Base-by-base conservation (phyloP, 2,113 vertebrate species). In the Oostethus manadensis region DNA sequence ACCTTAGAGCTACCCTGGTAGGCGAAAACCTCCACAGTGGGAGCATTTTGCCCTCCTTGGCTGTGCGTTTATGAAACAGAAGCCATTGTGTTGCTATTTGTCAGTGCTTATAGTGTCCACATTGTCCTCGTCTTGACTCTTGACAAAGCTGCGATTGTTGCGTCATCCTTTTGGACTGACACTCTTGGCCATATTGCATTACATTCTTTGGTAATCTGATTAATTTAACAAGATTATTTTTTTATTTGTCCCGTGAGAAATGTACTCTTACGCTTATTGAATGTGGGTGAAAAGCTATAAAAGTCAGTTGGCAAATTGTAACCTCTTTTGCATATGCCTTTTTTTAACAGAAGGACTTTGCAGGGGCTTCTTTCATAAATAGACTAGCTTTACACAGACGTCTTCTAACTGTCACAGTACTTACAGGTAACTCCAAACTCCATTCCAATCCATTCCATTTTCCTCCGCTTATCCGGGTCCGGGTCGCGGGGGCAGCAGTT, bases 131-230 rank as follows among this genome's bases (percentile, higher is more conserved):
- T 14, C 15, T 22, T 51, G 53, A 33, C 51, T 51, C 66, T 18
- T 56, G 60, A 84, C 78, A 82, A 70, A 71, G 81, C 65, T 71
- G 38, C 56, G 56, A 73, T 79, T 83, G 79, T 83, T 71, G 61
- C 60, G 48, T 78, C 64, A 64, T 70, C 68, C n/a, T 71, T 59
- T 63, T 44, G 51, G 59, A 46, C 61, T 58, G 59, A 60, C 44
- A 22, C 53, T 56, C 29, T 7, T 45, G 45, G 38, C 56, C 14
- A 42, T 68, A 68, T 76, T 79, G 60, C 53, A 71, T 79, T 73
- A 73, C 64, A 66, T 72, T 62, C 66, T 69, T 29, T 44, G 50
- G n/a, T 74, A 76, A 77, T 73, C 49, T 70, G 48, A 80, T 78
- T 71, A 35, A 60, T 73, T 50, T 53, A 71, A 66, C 20, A 26